A percentile compares a stretch with the other conserved stretches of the same genome.
Conservation (phyloP, 2,113 vertebrate species). For the Corydoras sp. region DNA sequence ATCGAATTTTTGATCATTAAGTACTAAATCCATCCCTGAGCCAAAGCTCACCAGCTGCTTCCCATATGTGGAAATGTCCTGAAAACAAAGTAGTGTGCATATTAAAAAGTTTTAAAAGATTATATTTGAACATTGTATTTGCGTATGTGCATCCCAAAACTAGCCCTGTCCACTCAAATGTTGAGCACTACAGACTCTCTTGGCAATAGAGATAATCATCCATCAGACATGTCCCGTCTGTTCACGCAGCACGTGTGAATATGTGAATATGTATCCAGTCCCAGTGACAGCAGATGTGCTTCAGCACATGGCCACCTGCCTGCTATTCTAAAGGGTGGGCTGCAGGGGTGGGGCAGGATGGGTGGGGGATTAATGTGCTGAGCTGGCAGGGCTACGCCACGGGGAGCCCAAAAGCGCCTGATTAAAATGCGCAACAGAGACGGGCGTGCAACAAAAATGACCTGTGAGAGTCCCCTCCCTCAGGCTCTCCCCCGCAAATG, state of each 20-base stretch:
- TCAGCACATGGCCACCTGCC: conserved; percentile 65
- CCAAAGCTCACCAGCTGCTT: too few relatives aligned
- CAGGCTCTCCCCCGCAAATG: background rate
- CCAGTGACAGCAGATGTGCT: conserved; percentile 62
- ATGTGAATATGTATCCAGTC: conserved; percentile 52
- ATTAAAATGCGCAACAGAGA: conserved; percentile 51
- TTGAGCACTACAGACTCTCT: conserved; percentile 30
- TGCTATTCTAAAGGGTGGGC: conserved; percentile 38
- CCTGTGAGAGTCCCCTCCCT: conserved; percentile 9
- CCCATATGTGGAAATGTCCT: background rate
- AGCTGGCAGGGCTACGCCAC: background rate
- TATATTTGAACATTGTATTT: background rate
- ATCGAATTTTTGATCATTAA: too few relatives aligned
- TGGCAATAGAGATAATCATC: conserved; percentile 29
- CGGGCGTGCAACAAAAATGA: conserved; percentile 38
- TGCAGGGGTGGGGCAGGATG: conserved; percentile 43
- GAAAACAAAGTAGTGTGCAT: conserved; percentile 1
- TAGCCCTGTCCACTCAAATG: conserved; percentile 26
- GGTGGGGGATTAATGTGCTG: conserved; percentile 20
- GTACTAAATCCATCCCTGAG: too few relatives aligned
- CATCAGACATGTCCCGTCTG: conserved; percentile 19
- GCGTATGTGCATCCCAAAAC: background rate
- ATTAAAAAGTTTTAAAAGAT: background rate
- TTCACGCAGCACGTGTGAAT: conserved; percentile 12
- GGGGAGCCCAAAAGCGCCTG: conserved; percentile 40